Base-by-base conservation (phyloP, 2,888 invertebrate genomes). In the Agrotis exclamationis region DNA sequence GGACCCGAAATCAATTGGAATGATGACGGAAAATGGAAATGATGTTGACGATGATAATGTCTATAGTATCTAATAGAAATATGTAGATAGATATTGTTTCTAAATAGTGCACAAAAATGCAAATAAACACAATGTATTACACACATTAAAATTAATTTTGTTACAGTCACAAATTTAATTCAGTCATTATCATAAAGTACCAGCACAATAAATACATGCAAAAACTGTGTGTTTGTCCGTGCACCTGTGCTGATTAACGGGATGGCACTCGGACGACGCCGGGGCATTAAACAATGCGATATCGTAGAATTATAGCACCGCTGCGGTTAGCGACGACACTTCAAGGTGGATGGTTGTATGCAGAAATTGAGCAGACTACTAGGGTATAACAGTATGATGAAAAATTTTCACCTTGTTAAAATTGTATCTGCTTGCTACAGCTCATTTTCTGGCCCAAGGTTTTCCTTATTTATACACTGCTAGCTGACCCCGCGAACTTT, bases 231-330 rank as follows among this genome's bases (percentile, higher is more conserved):
- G 67, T 68, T 74, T 64, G 72, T 70, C 63, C 62, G 57, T 69
- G 82, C 88, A 88, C 86, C 88, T 88, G 88, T 82, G 82, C 83
- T 86, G 84, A 85, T 86, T 85, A 85, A 84, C 70, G 74, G 74
- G 51, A 81, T 71, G 78, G 84, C 80, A 82, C 77, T 80, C 79
- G 75, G 69, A 75, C 84, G 86, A 83, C 70, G 80, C 82, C 74
- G 75, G 65, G 70, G 83, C 82, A 87, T 83, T 88, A 87, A 88
- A 89, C 89, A 86, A 87, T 87, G 85, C 68, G 89, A 88, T 90
- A 90, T 88, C 86, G 88, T 85, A 86, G 80, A 91, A 87, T 89
- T 91, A 91, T 90, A 88, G 88, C 89, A 82, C 83, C 87, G 79
- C 78, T 75, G 85, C 77, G 79, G 72, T 64, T 82, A 73, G 79